Conservation (phyloP, 2,888 invertebrate species). For the Parelbella ahira region DNA sequence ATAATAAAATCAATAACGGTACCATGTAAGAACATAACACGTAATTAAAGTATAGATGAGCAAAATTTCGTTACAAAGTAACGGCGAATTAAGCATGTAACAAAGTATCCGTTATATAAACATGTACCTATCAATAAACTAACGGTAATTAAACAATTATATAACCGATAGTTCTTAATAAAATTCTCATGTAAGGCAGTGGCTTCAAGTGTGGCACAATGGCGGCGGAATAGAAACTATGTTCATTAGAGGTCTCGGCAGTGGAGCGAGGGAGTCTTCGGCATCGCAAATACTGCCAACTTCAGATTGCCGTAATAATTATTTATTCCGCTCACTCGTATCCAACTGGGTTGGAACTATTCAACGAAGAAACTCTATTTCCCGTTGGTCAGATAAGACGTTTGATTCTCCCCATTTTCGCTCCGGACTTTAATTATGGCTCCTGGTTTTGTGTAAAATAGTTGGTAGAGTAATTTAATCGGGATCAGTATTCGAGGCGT, state of each 20-base stretch:
- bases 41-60: no score
- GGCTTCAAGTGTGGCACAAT: neutral
- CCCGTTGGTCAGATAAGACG: constrained; percentile 78
- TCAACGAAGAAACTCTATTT: constrained; percentile 77
- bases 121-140: no score
- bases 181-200: constrained; percentile 3
- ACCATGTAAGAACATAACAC: no score
- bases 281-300: constrained; percentile 55
- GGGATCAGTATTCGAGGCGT: constrained; percentile 68
- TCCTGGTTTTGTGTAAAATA: constrained; percentile 79
- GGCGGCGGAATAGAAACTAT: constrained; percentile 53
- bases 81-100: no score
- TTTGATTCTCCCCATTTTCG: constrained; percentile 76
- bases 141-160: no score
- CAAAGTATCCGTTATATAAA: no score
- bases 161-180: no score
- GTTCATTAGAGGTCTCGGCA: constrained; percentile 59
- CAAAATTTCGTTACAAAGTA: no score
- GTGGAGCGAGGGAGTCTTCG: constrained; percentile 37
- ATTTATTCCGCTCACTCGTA: constrained; percentile 78
- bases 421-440: constrained; percentile 76
- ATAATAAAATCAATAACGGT: no score
- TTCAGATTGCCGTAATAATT: constrained; percentile 75
- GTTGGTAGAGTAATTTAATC: constrained; percentile 78
- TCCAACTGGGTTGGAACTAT: constrained; percentile 68